These are phyloP conservation scores for Drosophila gaucha DNA, from an alignment of 2,888 invertebrate genomes.

Conservation along the genomic window DNA sequence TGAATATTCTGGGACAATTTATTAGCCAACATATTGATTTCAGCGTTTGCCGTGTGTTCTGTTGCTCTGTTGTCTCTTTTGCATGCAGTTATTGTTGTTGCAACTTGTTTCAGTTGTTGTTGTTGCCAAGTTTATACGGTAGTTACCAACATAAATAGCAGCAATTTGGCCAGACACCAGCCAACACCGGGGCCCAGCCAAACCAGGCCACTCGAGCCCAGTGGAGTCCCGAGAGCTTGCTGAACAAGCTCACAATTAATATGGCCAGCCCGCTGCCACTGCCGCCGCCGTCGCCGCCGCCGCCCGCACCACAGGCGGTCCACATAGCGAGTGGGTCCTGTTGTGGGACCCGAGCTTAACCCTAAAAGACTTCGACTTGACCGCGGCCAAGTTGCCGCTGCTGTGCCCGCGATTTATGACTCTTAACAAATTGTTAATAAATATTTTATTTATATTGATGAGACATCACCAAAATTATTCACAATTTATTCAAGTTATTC, in stretches of 20 bases:
- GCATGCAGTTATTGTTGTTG: slow-evolving; percentile 54
- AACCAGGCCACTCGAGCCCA: slow-evolving; percentile 22
- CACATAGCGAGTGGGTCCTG: slow-evolving; percentile 24
- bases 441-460: slow-evolving; percentile 79
- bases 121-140: slow-evolving; percentile 83
- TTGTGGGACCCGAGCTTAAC: slow-evolving; percentile 26
- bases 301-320: slow-evolving; percentile 70
- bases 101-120: slow-evolving; percentile 25
- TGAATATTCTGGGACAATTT: slow-evolving; percentile 84
- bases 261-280: slow-evolving; percentile 72
- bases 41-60: slow-evolving; percentile 81
- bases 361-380: slow-evolving; percentile 36
- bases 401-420: slow-evolving; percentile 69
- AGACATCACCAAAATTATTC: slow-evolving; percentile 74
- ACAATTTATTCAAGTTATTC: slow-evolving; percentile 56
- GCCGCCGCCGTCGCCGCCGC: slow-evolving; percentile 70
- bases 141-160: slow-evolving; percentile 85
- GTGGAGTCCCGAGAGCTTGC: slow-evolving; percentile 56
- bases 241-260: slow-evolving; percentile 78
- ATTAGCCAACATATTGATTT: slow-evolving; percentile 85
- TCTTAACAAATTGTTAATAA: slow-evolving; percentile 78
- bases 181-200: slow-evolving; percentile 40
- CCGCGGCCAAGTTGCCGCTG: slow-evolving; percentile 35
- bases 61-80: slow-evolving; percentile 45
- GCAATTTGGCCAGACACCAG: slow-evolving; percentile 82